Evolutionary conservation across 2,888 invertebrate genomes (phyloP).

Genomic region (Hypena proboscidalis): DNA sequence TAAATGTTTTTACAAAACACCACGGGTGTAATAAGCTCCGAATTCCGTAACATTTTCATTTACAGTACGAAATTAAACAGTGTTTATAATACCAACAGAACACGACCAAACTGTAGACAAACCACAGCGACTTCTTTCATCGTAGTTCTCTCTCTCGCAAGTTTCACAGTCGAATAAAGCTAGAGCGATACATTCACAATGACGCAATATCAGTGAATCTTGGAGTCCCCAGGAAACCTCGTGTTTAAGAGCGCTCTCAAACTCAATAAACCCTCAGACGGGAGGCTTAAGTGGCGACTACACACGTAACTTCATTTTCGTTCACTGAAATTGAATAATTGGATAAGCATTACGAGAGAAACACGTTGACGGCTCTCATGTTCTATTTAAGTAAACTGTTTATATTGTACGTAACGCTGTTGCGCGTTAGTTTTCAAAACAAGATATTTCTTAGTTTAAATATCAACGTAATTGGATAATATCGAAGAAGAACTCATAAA

Average conservation of each 20-base stretch:
- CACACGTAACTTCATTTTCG: slow-evolving; percentile 60
- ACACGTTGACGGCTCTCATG: slow-evolving; percentile 31
- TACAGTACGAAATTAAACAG: too few relatives aligned
- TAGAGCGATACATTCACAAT: slow-evolving; percentile 22
- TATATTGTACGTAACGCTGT: slow-evolving; percentile 7
- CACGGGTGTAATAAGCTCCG: too few relatives aligned
- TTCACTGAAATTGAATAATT: slow-evolving; percentile 47
- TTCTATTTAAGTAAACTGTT: slow-evolving; percentile 15
- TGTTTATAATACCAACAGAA: too few relatives aligned
- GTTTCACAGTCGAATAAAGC: slow-evolving; percentile 4
- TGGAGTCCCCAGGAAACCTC: slow-evolving; percentile 42
- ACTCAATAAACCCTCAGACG: slow-evolving; percentile 58
- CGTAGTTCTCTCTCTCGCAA: background rate
- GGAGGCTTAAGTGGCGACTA: slow-evolving; percentile 55
- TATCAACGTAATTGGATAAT: too few relatives aligned
- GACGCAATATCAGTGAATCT: slow-evolving; percentile 35
- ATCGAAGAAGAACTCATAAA: too few relatives aligned
- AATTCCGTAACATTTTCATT: too few relatives aligned
- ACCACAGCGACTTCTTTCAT: too few relatives aligned
- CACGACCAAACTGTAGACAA: too few relatives aligned
- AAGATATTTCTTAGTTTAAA: too few relatives aligned
- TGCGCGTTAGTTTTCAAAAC: too few relatives aligned
- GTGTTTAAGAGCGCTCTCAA: slow-evolving; percentile 55
- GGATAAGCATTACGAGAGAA: slow-evolving; percentile 38
- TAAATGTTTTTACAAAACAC: too few relatives aligned